Base-by-base conservation (phyloP, 2,797 vertebrate genomes). In the Enteromius mattozi region DNA sequence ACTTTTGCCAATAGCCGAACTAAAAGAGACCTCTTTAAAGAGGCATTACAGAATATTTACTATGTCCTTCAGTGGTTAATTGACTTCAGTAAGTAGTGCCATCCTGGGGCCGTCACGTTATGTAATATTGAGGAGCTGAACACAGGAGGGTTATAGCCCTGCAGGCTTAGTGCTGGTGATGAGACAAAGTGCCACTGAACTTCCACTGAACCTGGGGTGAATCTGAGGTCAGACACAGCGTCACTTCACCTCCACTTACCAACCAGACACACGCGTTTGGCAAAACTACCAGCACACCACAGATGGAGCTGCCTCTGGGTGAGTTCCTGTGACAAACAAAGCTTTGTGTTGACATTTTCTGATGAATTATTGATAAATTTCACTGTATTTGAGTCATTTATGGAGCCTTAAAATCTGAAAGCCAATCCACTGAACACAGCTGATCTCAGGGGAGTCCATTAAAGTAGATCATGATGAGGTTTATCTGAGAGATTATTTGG, bases 141-240 rank as follows among this genome's bases (percentile, higher is more conserved):
- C 77, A 78, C 78, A 66, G 66, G 69, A 71, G 77, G 63, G 78
- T 85, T 82, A 33, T 59, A 66, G 81, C 54, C 75, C 81, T 83
- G 75, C 35, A 72, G 84, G 80, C 86, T 54, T 75, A 54, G 56
- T 35, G 71, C 75, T 54, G 30, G 80, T 61, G 87, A 86, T 85
- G 82, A 77, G 74, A 72, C 82, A 78, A 79, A 86, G 68, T 79
- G 59, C 71, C 66, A 75, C 24, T 90, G 89, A 88, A 90, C 90
- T 88, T 71, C 47, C 66, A 6, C 45, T 89, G 90, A 91, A 90
- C 90, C 84, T 72, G 21, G 59, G 85, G 82, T 88, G 86, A 90
- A 86, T 40, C n/a, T 69, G 12, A 80, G 87, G 88, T 87, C 85
- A 89, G 86, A 80, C 54, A 54, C 85, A 65, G 66, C 74, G 59